These are phyloP conservation scores for Epistrophe eligans DNA, from an alignment of 2,888 invertebrate species.

Conservation along the genomic window DNA sequence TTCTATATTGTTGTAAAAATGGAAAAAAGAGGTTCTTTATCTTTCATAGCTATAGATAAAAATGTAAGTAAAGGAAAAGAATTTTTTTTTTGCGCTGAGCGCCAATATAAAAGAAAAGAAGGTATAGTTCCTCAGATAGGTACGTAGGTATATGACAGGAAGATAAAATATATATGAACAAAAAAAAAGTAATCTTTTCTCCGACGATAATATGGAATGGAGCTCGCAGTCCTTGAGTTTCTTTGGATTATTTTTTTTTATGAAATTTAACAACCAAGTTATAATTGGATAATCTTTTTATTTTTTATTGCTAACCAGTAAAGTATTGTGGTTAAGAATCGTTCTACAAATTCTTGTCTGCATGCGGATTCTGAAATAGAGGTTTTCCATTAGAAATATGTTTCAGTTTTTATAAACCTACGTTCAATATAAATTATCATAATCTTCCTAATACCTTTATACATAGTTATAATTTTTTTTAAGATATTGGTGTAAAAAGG, in stretches of 20 bases:
- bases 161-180: slow-evolving; percentile 4
- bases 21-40: neutral
- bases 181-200: neutral
- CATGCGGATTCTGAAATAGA: neutral
- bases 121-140: neutral
- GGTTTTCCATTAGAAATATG: too few species aligned
- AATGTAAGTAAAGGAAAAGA: neutral
- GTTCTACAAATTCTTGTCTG: neutral
- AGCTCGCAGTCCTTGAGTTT: neutral
- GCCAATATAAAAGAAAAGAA: neutral
- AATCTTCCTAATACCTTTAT: too few species aligned
- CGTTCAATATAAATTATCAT: too few species aligned
- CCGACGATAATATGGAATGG: neutral
- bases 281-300: slow-evolving; percentile 63
- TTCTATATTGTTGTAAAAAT: slow-evolving; percentile 38
- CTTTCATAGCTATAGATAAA: neutral
- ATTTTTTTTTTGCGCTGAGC: neutral
- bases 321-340: slow-evolving; percentile 15
- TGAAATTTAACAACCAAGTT: slow-evolving; percentile 38
- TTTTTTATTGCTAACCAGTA: slow-evolving; percentile 13
- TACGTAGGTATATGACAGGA: neutral
- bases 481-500: too few species aligned
- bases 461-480: too few species aligned
- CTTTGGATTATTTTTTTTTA: slow-evolving; percentile 24
- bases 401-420: too few species aligned